These are phyloP conservation scores for Gambusia yucatana DNA, from an alignment of 2,797 vertebrate species.

Conservation along the genomic window DNA sequence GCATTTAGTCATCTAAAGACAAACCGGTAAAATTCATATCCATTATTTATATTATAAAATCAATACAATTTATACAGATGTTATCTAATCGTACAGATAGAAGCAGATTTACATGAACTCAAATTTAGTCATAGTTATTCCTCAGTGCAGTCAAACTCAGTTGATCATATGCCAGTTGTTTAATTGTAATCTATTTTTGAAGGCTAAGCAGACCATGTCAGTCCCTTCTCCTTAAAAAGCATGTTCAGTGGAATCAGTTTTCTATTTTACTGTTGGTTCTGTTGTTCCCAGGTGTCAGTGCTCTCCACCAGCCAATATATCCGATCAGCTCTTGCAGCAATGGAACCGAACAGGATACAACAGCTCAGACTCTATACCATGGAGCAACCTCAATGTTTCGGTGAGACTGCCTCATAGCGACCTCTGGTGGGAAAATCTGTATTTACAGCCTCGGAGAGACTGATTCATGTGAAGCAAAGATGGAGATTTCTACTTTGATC, in stretches of 20 bases:
- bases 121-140: neutral
- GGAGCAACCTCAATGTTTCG: conserved; percentile 89
- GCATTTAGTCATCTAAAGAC: neutral
- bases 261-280: conserved; percentile 1
- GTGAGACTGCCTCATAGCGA: conserved; percentile 78
- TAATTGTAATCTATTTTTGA: neutral
- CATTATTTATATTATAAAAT: neutral
- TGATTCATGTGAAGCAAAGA: conserved; percentile 8
- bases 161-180: neutral
- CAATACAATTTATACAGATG: neutral
- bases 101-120: neutral
- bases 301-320: conserved; percentile 80
- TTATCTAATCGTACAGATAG: neutral
- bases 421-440: conserved; percentile 25
- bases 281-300: conserved; percentile 86
- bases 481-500: neutral
- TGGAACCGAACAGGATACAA: conserved; percentile 82
- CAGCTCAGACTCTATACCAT: conserved; percentile 80
- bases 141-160: neutral
- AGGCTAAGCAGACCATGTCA: neutral
- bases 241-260: neutral
- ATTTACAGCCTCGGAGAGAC: conserved; percentile 17
- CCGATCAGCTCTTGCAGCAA: conserved; percentile 69
- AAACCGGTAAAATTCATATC: neutral
- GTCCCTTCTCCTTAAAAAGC: neutral